These are phyloP conservation scores for Dolichopus griseipennis DNA, from an alignment of 2,888 invertebrate species.

Conservation along the genomic window DNA sequence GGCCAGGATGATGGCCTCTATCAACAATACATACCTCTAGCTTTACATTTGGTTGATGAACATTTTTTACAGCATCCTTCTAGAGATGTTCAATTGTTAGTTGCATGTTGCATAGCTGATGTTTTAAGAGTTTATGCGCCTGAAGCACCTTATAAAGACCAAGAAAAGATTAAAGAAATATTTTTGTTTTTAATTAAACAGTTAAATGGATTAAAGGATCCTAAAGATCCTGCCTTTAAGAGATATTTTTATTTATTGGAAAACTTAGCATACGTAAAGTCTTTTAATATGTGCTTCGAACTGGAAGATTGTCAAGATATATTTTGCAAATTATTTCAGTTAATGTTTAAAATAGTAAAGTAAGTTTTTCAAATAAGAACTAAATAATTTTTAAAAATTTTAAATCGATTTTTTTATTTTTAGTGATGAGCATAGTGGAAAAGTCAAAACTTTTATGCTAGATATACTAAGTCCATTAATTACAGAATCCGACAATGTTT, in stretches of 20 bases:
- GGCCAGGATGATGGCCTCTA: slow-evolving; percentile 93
- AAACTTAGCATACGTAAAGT: slow-evolving; percentile 94
- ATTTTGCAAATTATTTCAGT: slow-evolving; percentile 83
- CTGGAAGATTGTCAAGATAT: slow-evolving; percentile 96
- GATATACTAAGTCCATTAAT: slow-evolving; percentile 91
- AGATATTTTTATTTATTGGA: slow-evolving; percentile 94
- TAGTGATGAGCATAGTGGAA: slow-evolving; percentile 90
- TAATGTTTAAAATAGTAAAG: slow-evolving; percentile 96
- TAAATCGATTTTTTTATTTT: slow-evolving; percentile 21
- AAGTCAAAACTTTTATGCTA: slow-evolving; percentile 94
- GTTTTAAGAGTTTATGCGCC: slow-evolving; percentile 94
- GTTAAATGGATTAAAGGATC: slow-evolving; percentile 85
- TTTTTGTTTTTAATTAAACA: slow-evolving; percentile 93
- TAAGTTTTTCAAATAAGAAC: slow-evolving; percentile 45
- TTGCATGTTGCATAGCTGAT: slow-evolving; percentile 96
- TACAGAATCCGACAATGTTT: slow-evolving; percentile 90
- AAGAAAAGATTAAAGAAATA: slow-evolving; percentile 82
- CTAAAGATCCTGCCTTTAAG: slow-evolving; percentile 95
- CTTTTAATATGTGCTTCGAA: slow-evolving; percentile 98
- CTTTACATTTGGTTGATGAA: slow-evolving; percentile 86
- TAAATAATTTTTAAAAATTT: too few species aligned
- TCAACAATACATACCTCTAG: slow-evolving; percentile 84
- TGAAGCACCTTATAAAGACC: slow-evolving; percentile 94
- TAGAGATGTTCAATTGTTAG: slow-evolving; percentile 85
- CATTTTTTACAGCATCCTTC: slow-evolving; percentile 83